Base-by-base conservation (phyloP, 2,797 vertebrate species). In the Enteromius paludinosus region DNA sequence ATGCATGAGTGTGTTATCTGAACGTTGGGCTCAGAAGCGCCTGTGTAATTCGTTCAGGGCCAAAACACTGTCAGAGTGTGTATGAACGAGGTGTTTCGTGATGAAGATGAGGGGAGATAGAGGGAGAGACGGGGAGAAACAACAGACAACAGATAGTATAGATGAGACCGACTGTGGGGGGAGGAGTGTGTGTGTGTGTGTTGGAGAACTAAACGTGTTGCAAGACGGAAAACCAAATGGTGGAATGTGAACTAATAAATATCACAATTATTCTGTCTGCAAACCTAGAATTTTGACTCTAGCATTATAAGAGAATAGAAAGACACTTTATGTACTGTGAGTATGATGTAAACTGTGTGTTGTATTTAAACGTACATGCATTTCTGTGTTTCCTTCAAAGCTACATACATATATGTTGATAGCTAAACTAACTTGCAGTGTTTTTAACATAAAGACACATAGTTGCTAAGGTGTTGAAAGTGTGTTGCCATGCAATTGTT, bases 51-150 rank as follows among this genome's bases (percentile, higher is more conserved):
- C 70, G 6, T 81, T 49, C 20, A 59, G 28, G 85, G 88, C 84
- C 87, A 86, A 86, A 87, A 77, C 17, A 54, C 88, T 90, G 91
- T 91, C 90, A 90, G 77, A 43, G 76, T 86, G 85, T 90, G 89
- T 91, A 91, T 93, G 91, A 92, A 93, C 92, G 91, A 94, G 91
- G 93, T 94, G 94, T 90, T 84, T 81, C 89, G 59, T 92, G 93
- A 94, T 82, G 85, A 82, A 90, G 83, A 84, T 87, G 92, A 94
- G 89, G 88, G 88, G 90, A 91, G 91, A 87, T 88, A 87, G 84
- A 90, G 89, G 90, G 87, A 89, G 89, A 80, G 81, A 81, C 45
- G 18, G 72, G 78, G 83, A 80, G 69, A 61, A 86, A 79, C 76
- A 52, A 59, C 87, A 90, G 83, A 85, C 76, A 52, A 59, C 87